Percentiles rank a stretch among this genome's conserved stretches.
These are phyloP conservation scores for Xenops minutus DNA, from an alignment of 2,797 vertebrate genomes.

Conservation along the genomic window DNA sequence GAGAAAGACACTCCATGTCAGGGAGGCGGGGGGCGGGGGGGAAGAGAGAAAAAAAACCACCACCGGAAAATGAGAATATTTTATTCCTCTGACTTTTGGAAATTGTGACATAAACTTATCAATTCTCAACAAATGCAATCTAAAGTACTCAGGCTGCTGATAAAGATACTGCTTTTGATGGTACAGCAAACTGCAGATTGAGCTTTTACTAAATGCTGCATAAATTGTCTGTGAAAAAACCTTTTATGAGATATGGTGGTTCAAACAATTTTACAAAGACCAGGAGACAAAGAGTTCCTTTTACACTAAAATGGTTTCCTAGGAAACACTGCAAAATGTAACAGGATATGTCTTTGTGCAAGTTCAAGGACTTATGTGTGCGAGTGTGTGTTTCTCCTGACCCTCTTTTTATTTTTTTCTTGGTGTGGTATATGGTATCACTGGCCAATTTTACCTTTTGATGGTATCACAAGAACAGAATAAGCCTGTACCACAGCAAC, in stretches of 20 bases:
- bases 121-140: slow-evolving; percentile 62
- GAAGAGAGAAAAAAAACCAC: neutral
- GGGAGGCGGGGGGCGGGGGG: no score
- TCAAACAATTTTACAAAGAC: slow-evolving; percentile 78
- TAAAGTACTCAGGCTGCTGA: slow-evolving; percentile 44
- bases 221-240: slow-evolving; percentile 70
- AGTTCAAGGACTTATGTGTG: slow-evolving; percentile 71
- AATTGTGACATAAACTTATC: slow-evolving; percentile 59
- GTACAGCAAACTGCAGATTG: slow-evolving; percentile 71
- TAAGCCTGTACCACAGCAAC: neutral
- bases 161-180: slow-evolving; percentile 54
- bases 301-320: slow-evolving; percentile 77
- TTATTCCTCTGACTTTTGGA: slow-evolving; percentile 57
- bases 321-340: slow-evolving; percentile 75
- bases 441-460: slow-evolving; percentile 23
- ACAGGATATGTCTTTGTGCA: slow-evolving; percentile 63
- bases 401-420: neutral
- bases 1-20: neutral
- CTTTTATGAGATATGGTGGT: slow-evolving; percentile 72
- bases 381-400: neutral
- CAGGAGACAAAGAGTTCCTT: slow-evolving; percentile 77
- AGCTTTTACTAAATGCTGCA: slow-evolving; percentile 58
- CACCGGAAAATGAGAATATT: neutral
- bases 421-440: neutral
- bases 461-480: neutral